Percentiles rank a stretch among this genome's conserved stretches.
phyloP scores from a whole-genome alignment of 2,797 vertebrate species.

The Rhyacichthys aspro region DNA sequence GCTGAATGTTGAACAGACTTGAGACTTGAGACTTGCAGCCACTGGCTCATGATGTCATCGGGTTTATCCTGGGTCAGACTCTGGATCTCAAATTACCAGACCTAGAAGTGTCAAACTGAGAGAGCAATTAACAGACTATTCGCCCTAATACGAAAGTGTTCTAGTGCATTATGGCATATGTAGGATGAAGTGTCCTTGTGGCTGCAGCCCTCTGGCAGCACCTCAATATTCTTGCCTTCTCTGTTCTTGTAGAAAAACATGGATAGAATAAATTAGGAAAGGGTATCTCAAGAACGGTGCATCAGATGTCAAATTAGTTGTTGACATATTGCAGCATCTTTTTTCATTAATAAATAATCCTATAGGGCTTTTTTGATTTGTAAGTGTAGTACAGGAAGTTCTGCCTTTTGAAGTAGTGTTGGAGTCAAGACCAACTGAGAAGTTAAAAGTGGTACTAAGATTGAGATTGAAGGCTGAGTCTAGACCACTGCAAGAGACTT shows the following conservation, averaged over 20 bases:
- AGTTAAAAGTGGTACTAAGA: no score
- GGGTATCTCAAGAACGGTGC: background rate
- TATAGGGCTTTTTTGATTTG: no score
- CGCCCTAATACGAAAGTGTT: background rate
- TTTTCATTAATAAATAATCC: no score
- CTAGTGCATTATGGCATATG: conserved; percentile 3
- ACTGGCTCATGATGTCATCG: background rate
- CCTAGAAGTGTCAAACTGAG: conserved; percentile 9
- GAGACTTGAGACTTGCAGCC: conserved; percentile 4
- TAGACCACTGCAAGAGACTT: no score
- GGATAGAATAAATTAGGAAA: background rate
- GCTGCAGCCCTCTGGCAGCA: background rate
- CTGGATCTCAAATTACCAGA: conserved; percentile 6
- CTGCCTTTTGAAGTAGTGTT: no score
- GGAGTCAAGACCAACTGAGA: no score
- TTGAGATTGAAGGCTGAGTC: no score
- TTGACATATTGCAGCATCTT: no score
- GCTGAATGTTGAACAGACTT: background rate
- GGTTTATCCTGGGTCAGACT: conserved; percentile 14
- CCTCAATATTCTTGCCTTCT: no score
- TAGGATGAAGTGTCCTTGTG: background rate
- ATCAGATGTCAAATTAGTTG: no score
- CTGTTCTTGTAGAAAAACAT: background rate
- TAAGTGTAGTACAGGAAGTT: no score
- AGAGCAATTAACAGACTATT: conserved; percentile 6